These are phyloP conservation scores for Spheniscus humboldti DNA, from an alignment of 2,797 vertebrate species.

Conservation along the genomic window DNA sequence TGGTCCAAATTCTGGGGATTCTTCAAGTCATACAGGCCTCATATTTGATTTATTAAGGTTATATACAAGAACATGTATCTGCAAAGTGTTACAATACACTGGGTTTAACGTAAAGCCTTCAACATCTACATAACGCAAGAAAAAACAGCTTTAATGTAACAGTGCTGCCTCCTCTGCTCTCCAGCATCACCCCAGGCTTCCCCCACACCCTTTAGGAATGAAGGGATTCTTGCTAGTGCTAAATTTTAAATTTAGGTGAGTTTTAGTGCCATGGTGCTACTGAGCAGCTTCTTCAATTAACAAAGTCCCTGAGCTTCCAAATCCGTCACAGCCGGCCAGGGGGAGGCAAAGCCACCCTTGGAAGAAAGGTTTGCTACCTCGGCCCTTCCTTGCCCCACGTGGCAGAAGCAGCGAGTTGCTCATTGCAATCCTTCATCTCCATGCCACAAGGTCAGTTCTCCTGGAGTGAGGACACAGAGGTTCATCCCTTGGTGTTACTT, in stretches of 20 bases:
- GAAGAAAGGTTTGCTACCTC: neutral
- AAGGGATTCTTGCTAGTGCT: neutral
- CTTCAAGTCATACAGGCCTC: neutral
- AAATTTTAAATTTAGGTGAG: neutral
- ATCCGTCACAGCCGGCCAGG: neutral
- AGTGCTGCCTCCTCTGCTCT: neutral
- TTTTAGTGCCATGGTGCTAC: neutral
- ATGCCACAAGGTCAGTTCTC: neutral
- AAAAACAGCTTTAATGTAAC: neutral
- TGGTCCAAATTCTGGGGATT: neutral
- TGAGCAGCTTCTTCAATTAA: neutral
- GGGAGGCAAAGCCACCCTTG: neutral
- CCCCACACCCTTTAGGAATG: neutral
- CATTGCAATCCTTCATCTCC: neutral
- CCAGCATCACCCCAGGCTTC: neutral
- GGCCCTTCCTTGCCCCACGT: neutral
- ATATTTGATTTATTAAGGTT: neutral
- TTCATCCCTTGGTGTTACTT: neutral
- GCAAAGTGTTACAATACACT: neutral
- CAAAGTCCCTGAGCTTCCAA: neutral
- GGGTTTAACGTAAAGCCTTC: neutral
- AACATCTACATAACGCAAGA: neutral
- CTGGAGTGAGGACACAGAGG: neutral
- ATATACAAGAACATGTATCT: neutral
- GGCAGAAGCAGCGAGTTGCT: neutral